Percentiles rank a stretch among this genome's conserved stretches.
These are phyloP conservation scores for Lutra lutra DNA, from an alignment of 2,797 vertebrate species.

Conservation along the genomic window DNA sequence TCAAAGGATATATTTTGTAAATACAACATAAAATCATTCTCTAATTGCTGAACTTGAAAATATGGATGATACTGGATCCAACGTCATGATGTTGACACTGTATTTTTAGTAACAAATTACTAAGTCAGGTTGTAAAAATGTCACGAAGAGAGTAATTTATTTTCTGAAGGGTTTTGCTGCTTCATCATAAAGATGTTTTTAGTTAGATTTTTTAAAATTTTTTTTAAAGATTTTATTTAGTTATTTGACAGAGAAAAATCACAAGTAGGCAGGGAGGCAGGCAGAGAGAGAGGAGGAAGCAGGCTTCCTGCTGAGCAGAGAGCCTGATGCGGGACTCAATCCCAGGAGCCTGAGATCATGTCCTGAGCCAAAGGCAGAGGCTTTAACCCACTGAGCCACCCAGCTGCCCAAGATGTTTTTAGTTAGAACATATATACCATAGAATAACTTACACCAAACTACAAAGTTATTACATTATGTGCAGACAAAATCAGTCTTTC, in stretches of 20 bases:
- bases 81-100: background rate
- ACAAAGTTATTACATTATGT: background rate
- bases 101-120: background rate
- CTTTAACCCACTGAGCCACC: too few relatives aligned
- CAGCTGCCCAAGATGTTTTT: background rate
- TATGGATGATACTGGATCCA: background rate
- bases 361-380: too few relatives aligned
- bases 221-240: too few relatives aligned
- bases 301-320: too few relatives aligned
- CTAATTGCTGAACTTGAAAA: background rate
- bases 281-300: too few relatives aligned
- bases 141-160: background rate
- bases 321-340: too few relatives aligned
- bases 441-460: background rate
- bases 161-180: conserved; percentile 2
- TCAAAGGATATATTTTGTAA: background rate
- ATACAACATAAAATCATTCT: background rate
- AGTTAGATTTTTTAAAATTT: background rate
- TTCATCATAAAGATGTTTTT: conserved; percentile 21
- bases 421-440: background rate
- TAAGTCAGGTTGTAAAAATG: background rate
- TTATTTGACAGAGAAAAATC: too few relatives aligned
- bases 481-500: conserved; percentile 9
- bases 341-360: too few relatives aligned
- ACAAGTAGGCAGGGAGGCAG: too few relatives aligned